phyloP scores from a whole-genome alignment of 2,113 vertebrate species.

The Grantiella picta region DNA sequence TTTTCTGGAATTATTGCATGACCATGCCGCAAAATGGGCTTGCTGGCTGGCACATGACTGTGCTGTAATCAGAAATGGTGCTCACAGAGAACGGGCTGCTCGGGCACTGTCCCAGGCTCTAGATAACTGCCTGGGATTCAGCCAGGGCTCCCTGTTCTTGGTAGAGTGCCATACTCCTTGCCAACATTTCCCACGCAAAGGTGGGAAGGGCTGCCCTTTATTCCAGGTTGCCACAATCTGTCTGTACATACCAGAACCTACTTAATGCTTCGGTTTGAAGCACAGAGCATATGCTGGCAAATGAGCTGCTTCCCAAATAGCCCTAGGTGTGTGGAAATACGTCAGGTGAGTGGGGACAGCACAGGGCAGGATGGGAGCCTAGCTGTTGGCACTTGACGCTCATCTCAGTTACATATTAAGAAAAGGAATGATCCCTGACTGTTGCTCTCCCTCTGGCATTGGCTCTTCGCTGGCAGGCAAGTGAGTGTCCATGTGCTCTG shows the following conservation, averaged over 20 bases:
- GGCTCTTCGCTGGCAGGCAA: neutral
- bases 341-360: neutral
- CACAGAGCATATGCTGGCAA: conserved; percentile 2
- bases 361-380: neutral
- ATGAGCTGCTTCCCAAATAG: conserved; percentile 12
- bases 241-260: neutral
- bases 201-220: conserved; percentile 8
- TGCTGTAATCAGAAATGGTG: neutral
- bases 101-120: neutral
- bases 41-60: neutral
- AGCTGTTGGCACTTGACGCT: neutral
- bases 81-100: neutral
- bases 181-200: conserved; percentile 23
- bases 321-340: neutral
- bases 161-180: neutral
- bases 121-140: neutral
- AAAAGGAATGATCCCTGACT: neutral
- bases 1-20: neutral
- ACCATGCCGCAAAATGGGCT: neutral
- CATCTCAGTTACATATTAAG: neutral
- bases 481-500: neutral
- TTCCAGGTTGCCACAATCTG: conserved; percentile 1
- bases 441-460: neutral
- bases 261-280: neutral
- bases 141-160: neutral